A percentile compares a stretch with the other conserved stretches of the same genome.
phyloP scores from a whole-genome alignment of 2,888 invertebrate genomes.

The Leptinotarsa rubiginosa region DNA sequence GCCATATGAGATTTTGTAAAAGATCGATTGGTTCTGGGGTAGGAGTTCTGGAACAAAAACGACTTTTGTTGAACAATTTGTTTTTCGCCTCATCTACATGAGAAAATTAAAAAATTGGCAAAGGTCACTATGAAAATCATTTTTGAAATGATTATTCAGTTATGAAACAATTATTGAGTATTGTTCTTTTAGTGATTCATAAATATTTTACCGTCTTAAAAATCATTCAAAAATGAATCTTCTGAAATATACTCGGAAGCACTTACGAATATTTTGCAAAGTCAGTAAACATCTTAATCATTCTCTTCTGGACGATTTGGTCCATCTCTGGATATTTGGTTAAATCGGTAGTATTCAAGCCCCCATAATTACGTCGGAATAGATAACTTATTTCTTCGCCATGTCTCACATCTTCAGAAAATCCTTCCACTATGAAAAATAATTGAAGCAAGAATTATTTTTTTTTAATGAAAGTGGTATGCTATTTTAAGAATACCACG shows the following conservation, averaged over 20 bases:
- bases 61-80: too few relatives aligned
- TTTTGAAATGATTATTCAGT: too few relatives aligned
- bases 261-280: conserved; percentile 52
- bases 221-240: neutral
- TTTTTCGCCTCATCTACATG: too few relatives aligned
- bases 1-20: conserved; percentile 46
- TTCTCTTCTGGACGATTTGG: conserved; percentile 44
- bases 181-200: neutral
- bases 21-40: conserved; percentile 51
- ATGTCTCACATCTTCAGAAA: conserved; percentile 46
- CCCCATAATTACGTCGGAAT: conserved; percentile 43
- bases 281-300: conserved; percentile 49
- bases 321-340: conserved; percentile 47
- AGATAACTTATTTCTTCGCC: conserved; percentile 49
- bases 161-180: too few relatives aligned
- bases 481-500: too few relatives aligned
- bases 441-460: neutral
- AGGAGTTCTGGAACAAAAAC: conserved; percentile 55
- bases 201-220: neutral
- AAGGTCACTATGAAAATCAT: too few relatives aligned
- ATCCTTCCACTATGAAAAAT: conserved; percentile 34
- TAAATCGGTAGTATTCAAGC: conserved; percentile 45
- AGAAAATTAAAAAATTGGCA: too few relatives aligned
- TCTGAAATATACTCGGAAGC: neutral
- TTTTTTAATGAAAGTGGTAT: neutral